phyloP scores from a whole-genome alignment of 2,113 vertebrate species.

The Chaetodon trifascialis region DNA sequence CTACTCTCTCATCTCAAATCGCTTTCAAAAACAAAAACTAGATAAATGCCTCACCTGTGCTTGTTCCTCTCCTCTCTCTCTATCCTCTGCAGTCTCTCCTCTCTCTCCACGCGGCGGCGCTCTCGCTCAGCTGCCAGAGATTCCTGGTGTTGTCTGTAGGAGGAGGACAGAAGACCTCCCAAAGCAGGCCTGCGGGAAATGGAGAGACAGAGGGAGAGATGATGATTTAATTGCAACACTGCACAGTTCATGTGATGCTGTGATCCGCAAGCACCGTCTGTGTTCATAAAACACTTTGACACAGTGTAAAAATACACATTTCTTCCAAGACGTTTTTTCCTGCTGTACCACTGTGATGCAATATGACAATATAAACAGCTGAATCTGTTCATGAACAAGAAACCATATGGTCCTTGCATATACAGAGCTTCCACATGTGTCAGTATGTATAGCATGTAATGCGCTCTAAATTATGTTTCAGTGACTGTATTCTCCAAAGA shows the following conservation, averaged over 20 bases:
- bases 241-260: not conserved
- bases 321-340: not conserved
- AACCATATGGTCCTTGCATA: not conserved
- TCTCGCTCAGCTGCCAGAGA: slow-evolving; percentile 95
- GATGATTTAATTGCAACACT: not conserved
- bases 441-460: not conserved
- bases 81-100: slow-evolving; percentile 94
- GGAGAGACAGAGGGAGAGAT: not conserved
- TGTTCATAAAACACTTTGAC: not conserved
- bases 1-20: not conserved
- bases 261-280: not conserved
- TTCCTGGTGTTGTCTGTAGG: slow-evolving; percentile 96
- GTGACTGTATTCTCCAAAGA: slow-evolving; percentile 13
- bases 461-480: not conserved
- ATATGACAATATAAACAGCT: not conserved
- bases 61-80: slow-evolving; percentile 97
- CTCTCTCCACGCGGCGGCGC: slow-evolving; percentile 92
- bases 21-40: not conserved
- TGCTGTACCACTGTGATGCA: not conserved
- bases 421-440: not conserved
- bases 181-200: slow-evolving; percentile 84
- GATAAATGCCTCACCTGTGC: slow-evolving; percentile 87
- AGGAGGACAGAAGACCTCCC: slow-evolving; percentile 93
- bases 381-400: not conserved
- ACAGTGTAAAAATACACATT: not conserved